Evolutionary conservation across 2,113 vertebrate species (phyloP), one percentile per base, ranked within the genome.

Genomic region (Serilophus lunatus): DNA sequence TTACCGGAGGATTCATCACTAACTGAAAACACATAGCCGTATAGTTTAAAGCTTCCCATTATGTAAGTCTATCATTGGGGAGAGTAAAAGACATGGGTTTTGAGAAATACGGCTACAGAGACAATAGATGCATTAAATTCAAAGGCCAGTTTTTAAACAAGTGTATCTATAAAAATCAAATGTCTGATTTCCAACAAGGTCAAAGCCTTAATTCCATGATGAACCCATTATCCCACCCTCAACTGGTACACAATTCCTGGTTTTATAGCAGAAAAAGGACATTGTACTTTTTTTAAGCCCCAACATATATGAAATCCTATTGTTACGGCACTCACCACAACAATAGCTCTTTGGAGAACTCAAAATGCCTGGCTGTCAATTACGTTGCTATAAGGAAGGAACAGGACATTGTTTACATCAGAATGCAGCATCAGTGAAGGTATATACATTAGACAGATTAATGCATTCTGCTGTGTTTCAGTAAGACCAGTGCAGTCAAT

Each of bases 391-490:
- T 84, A 93, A 95, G 92, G 91, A 96, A 90, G 93, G 74, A 93
- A 65, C 77, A 77, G 71, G 80, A 56, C 86, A 85, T 94, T 95
- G 89, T 94, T 95, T 94, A 72, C 84, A 92, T 94, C 61, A 93
- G 93, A 96, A 95, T 87, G 82, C 87, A 86, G 82, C 76, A 15
- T 92, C 92, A 96, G 90, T 95, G 92, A 95, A 95, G 94, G 94
- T 97, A 97, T 95, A 95, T 88, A 93, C 94, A 95, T 96, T 92
- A 96, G 82, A 69, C 93, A 96, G 90, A 92, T 95, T 95, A 96
- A 97, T 95, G 93, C 72, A 17, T 86, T 84, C 80, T 83, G 70
- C 80, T 65, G 29, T 56, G 80, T 93, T 77, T 86, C 87, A 86
- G 90, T 86, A 81, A 88, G 68, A 33, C 25, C 76, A 53, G 45